A percentile compares a stretch with the other conserved stretches of the same genome.
These are phyloP conservation scores for Chrysodeixis includens DNA, from an alignment of 2,888 invertebrate genomes.

Conservation along the genomic window DNA sequence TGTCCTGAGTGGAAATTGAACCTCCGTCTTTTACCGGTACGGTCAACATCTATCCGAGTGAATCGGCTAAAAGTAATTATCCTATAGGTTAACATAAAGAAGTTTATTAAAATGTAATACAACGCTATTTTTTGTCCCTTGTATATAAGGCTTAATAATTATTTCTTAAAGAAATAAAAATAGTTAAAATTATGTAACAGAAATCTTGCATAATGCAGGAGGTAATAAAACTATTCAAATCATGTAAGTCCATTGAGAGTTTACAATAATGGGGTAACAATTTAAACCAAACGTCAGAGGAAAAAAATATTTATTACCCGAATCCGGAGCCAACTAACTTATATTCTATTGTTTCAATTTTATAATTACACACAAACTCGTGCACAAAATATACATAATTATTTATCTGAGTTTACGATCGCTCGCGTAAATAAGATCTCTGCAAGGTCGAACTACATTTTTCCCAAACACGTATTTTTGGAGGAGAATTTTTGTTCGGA, in stretches of 20 bases:
- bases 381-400: slow-evolving; percentile 36
- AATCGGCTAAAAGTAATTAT: too few species aligned
- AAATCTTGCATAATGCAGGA: neutral
- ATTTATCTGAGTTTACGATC: slow-evolving; percentile 37
- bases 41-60: too few species aligned
- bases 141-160: too few species aligned
- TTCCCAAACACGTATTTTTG: slow-evolving; percentile 34
- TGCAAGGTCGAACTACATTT: slow-evolving; percentile 37
- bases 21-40: too few species aligned
- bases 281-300: slow-evolving; percentile 1
- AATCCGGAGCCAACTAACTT: slow-evolving; percentile 25
- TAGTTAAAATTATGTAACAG: neutral
- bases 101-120: too few species aligned
- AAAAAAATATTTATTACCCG: slow-evolving; percentile 8
- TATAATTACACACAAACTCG: slow-evolving; percentile 43
- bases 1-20: too few species aligned
- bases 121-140: too few species aligned
- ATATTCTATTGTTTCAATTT: slow-evolving; percentile 38
- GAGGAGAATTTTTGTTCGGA: slow-evolving; percentile 30
- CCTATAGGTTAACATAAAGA: too few species aligned
- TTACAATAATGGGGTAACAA: slow-evolving; percentile 1
- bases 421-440: slow-evolving; percentile 32
- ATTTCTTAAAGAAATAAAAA: too few species aligned
- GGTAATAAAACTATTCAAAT: neutral
- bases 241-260: neutral